Percentiles rank a stretch among this genome's conserved stretches.
Conservation (phyloP, 2,888 invertebrate species). For the Eupithecia subfuscata region DNA sequence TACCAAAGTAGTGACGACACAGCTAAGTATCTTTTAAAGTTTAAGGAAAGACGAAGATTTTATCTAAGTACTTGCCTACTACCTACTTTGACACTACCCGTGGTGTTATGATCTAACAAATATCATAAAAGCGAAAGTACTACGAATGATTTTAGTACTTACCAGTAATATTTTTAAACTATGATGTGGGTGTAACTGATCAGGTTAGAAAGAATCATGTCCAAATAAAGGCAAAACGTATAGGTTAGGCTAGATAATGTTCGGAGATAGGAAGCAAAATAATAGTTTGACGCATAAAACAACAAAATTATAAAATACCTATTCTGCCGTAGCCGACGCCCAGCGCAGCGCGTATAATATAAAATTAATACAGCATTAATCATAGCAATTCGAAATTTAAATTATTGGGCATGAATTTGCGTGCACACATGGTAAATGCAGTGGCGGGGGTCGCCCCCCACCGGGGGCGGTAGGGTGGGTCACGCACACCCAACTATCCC, state of each 20-base stretch:
- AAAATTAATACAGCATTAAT: slow-evolving; percentile 74
- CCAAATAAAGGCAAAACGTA: too few relatives aligned
- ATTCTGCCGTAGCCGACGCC: slow-evolving; percentile 26
- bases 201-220: too few relatives aligned
- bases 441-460: slow-evolving; percentile 45
- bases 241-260: background rate
- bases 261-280: background rate
- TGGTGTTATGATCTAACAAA: background rate
- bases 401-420: slow-evolving; percentile 81
- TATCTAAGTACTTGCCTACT: background rate
- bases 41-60: too few relatives aligned
- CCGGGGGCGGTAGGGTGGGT: slow-evolving; percentile 59
- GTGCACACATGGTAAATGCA: slow-evolving; percentile 79
- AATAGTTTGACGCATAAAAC: background rate
- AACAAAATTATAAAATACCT: slow-evolving; percentile 2
- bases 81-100: background rate
- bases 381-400: slow-evolving; percentile 80
- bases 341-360: slow-evolving; percentile 31
- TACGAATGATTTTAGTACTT: background rate
- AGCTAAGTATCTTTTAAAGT: too few relatives aligned
- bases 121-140: background rate
- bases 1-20: background rate
- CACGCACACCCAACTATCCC: slow-evolving; percentile 73
- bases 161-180: too few relatives aligned
- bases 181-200: too few relatives aligned